Percentiles rank a stretch among this genome's conserved stretches.
Conservation (phyloP, 2,888 invertebrate genomes). For the Coremacera marginata region DNA sequence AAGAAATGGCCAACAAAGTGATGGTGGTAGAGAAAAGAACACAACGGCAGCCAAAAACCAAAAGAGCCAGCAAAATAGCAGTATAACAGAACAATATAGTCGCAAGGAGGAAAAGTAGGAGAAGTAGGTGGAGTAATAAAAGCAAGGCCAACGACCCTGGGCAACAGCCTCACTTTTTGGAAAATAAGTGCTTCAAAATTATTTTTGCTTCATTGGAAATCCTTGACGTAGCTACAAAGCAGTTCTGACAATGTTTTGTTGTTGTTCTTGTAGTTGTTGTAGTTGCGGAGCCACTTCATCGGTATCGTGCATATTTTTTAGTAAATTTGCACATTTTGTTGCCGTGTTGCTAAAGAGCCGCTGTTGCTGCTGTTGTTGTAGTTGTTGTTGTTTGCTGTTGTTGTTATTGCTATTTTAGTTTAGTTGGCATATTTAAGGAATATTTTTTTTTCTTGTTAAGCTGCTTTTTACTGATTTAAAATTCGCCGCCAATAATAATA, state of each 20-base stretch:
- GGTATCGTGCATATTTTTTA: constrained; percentile 7
- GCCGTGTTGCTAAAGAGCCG: not conserved
- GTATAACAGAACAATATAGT: not conserved
- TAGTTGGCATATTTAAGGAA: constrained; percentile 14
- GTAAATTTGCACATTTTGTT: not conserved
- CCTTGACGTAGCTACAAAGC: too few relatives aligned
- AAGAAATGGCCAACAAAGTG: not conserved
- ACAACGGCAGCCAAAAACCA: not conserved
- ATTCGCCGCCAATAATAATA: constrained; percentile 65
- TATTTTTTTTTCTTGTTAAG: constrained; percentile 26
- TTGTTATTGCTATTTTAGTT: constrained; percentile 10
- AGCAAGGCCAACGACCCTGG: not conserved
- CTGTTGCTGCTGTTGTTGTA: not conserved
- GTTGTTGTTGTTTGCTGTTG: not conserved
- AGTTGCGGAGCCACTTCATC: not conserved
- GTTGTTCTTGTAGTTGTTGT: not conserved
- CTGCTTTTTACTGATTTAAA: constrained; percentile 60
- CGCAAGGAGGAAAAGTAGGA: not conserved
- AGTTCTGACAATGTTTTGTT: not conserved
- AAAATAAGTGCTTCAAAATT: too few relatives aligned
- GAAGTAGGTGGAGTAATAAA: not conserved
- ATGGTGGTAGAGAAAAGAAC: not conserved
- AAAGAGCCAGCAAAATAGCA: not conserved
- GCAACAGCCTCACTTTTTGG: too few relatives aligned
- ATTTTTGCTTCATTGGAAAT: too few relatives aligned